Base-by-base conservation (phyloP, 2,888 invertebrate species). In the Melanargia galathea region DNA sequence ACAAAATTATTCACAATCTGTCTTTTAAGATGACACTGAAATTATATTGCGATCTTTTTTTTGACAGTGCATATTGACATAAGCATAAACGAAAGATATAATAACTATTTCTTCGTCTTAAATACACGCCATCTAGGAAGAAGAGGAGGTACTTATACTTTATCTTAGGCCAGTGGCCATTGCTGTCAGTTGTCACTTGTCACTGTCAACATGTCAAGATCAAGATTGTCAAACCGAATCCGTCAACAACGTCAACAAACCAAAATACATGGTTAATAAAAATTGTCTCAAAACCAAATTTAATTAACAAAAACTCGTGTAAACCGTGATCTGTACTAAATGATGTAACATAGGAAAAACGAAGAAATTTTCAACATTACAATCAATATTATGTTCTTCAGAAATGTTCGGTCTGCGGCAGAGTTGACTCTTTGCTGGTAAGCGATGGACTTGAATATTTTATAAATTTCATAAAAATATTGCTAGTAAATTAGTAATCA, bases 391-490 rank as follows among this genome's bases (percentile, higher is more conserved):
- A 90, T 90, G 90, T 84, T 89, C 72, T 84, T 76, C 72, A 84
- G 81, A 83, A 90, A 88, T 85, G 83, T 83, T 74, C 83, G 81
- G 75, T 81, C 73, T 67, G 82, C 81, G 66, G 81, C 84, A 62
- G 86, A 90, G 73, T 74, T 87, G 75, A 81, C 81, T 58, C 77
- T 80, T 74, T 81, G 67, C 77, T 86, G 84, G 91, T 90, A 80
- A 66, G 81, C 38, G 57, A 62, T 58, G n/a, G n/a, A n/a, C 8
- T 38, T 33, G 13, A 8, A 18, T n/a, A n/a, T n/a, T n/a, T n/a
- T n/a, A 46, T 22, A 18, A 3, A 46, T 22, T 49, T 49, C 11
- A 40, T 55, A 8, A 24, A 5, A 11, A 16, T 38, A 11, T 24
- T 24, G 35, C 6, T 16, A 30, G 16, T 51, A 0, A 20, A 24